Evolutionary conservation across 2,888 invertebrate genomes (phyloP).

Genomic region (Erannis defoliaria): DNA sequence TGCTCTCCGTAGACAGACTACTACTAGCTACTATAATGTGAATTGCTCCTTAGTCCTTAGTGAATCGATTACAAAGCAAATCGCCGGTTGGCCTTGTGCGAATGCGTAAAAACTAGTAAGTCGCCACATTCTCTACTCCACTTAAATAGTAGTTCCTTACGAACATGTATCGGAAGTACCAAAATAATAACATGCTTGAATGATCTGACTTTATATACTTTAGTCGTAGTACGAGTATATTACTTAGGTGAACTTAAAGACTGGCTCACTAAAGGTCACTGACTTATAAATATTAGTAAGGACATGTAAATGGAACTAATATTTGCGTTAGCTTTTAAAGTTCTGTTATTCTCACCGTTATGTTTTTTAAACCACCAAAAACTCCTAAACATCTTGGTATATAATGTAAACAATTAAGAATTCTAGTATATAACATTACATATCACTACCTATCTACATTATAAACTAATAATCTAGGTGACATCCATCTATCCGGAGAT

Average conservation of each 20-base stretch:
- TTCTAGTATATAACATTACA: neutral
- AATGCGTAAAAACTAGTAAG: constrained; percentile 61
- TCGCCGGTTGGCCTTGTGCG: constrained; percentile 63
- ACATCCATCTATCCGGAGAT: neutral
- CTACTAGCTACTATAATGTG: constrained; percentile 5
- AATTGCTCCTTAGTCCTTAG: constrained; percentile 15
- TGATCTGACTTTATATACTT: neutral
- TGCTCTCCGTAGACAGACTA: constrained; percentile 5
- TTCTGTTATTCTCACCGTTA: neutral
- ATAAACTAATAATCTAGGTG: neutral
- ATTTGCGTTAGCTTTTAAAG: neutral
- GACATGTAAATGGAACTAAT: neutral
- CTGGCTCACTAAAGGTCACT: constrained; percentile 11
- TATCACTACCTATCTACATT: neutral
- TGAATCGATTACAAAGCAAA: constrained; percentile 35
- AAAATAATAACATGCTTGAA: constrained; percentile 4
- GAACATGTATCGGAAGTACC: constrained; percentile 52
- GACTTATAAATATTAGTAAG: constrained; percentile 12
- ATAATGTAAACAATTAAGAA: neutral
- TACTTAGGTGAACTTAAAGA: no score
- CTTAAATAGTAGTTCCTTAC: constrained; percentile 44
- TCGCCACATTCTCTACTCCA: constrained; percentile 65
- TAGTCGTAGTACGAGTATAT: neutral
- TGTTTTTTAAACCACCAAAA: neutral
- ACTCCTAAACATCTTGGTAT: neutral